Base-by-base conservation (phyloP, 2,113 vertebrate species). In the Nothocercus nigrocapillus region DNA sequence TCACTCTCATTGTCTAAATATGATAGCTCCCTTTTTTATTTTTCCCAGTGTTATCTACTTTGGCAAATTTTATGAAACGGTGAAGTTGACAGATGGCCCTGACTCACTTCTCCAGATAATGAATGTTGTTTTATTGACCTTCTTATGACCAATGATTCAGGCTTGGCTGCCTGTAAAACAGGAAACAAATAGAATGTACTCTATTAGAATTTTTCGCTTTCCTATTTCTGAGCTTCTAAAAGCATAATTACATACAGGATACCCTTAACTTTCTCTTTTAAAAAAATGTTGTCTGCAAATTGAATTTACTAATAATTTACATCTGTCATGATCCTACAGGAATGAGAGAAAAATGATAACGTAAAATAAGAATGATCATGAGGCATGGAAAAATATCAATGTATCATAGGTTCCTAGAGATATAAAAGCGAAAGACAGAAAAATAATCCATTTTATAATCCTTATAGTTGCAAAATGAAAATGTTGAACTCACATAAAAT, bases 301-400 rank as follows among this genome's bases (percentile, higher is more conserved):
- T 91, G 89, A 92, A 93, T 97, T 95, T 96, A 79, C 49, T 86
- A 85, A 92, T 91, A 92, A 94, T 95, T 88, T 96, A 14, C 67
- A 89, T 95, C 49, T 76, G 58, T 82, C 66, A 74, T 62, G 76
- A 92, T 92, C 82, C 58, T 93, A 83, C 53, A 96, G 58, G 89
- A 96, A 95, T 81, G 68, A 89, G 42, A 95, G 93, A 89, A 63
- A 94, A 73, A 88, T 73, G 19, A 93, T 62, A 94, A 95, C 92
- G 40, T 14, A 95, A 77, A 85, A 92, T 87, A 93, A 82, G n/a
- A 95, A 88, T 56, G 17, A 89, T 86, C 4, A 0, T 58, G 30
- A 92, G 27, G 25, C 42, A 93, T 0, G 9, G 21, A n/a, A 91
- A 53, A 88, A 76, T 89, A 89, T 10, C 45, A 69, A 51, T 67